phyloP scores from a whole-genome alignment of 2,113 vertebrate species.

The Protobothrops flavoviridis region DNA sequence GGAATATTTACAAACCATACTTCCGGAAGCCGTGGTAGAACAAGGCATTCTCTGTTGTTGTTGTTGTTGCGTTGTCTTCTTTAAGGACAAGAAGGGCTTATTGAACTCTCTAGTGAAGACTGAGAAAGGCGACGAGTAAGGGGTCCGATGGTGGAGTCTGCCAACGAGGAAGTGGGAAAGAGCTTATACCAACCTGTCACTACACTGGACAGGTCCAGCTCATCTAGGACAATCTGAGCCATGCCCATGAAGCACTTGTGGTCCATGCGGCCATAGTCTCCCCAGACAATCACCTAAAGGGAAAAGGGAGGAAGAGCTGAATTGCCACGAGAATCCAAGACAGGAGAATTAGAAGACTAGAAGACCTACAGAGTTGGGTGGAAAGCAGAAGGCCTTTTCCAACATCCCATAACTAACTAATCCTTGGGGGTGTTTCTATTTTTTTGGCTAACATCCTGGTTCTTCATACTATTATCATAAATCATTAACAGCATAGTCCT shows the following conservation, averaged over 20 bases:
- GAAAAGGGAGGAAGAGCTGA: background rate
- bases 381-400: background rate
- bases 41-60: constrained; percentile 10
- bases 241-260: constrained; percentile 99
- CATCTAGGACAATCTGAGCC: constrained; percentile 96
- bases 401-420: background rate
- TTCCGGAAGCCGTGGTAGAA: constrained; percentile 27
- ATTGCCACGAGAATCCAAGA: rapidly evolving
- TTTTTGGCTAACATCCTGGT: background rate
- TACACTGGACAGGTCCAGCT: constrained; percentile 88
- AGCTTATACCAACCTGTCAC: constrained; percentile 97
- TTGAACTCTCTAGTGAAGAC: constrained; percentile 96
- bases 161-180: constrained; percentile 96
- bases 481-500: background rate
- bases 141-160: constrained; percentile 91
- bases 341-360: background rate
- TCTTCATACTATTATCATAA: background rate
- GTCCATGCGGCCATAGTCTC: constrained; percentile 98
- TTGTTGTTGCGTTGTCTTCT: constrained; percentile 10
- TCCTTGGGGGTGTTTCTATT: background rate
- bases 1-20: constrained; percentile 70
- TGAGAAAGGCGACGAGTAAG: constrained; percentile 94
- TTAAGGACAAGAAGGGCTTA: constrained; percentile 93
- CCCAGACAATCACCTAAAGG: constrained; percentile 93
- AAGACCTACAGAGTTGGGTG: too few species aligned